Percentiles rank a stretch among this genome's conserved stretches.
These are phyloP conservation scores for Philopedon plagiatum DNA, from an alignment of 2,888 invertebrate genomes.

Conservation along the genomic window DNA sequence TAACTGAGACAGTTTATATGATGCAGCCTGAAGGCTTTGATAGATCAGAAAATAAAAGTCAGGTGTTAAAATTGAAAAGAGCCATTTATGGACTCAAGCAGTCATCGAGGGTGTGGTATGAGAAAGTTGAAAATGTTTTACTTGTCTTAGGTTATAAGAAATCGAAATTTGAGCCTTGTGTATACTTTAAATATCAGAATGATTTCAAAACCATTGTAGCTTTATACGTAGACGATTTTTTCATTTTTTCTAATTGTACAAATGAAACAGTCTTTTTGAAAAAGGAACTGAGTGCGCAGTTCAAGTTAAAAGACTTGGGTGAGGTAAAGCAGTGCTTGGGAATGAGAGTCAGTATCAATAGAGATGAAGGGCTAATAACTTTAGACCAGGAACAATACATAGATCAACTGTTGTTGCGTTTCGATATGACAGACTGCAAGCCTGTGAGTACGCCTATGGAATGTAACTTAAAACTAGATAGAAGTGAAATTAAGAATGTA, in stretches of 20 bases:
- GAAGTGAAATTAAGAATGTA: not conserved
- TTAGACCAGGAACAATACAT: conserved; percentile 30
- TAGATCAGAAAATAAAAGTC: no score
- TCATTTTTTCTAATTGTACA: conserved; percentile 32
- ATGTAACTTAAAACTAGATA: conserved; percentile 49
- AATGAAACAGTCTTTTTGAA: conserved; percentile 1
- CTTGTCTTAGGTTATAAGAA: not conserved
- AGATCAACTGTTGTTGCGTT: conserved; percentile 18
- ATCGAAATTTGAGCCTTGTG: conserved; percentile 22
- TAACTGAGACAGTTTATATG: no score
- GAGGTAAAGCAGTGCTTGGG: conserved; percentile 12
- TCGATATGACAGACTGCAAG: conserved; percentile 24
- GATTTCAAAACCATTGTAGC: not conserved
- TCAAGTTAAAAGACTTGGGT: conserved; percentile 24
- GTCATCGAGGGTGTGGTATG: conserved; percentile 19
- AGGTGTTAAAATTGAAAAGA: not conserved
- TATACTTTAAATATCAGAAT: conserved; percentile 1
- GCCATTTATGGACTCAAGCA: conserved; percentile 23
- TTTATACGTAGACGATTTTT: conserved; percentile 53
- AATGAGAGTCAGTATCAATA: conserved; percentile 1
- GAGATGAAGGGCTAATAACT: not conserved
- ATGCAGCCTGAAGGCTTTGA: no score
- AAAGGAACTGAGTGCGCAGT: not conserved
- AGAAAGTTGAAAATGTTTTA: conserved; percentile 9
- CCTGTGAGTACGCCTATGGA: conserved; percentile 52